Base-by-base conservation (phyloP, 92 coral and sea anemone species). In the Zoanthus gigantus region DNA sequence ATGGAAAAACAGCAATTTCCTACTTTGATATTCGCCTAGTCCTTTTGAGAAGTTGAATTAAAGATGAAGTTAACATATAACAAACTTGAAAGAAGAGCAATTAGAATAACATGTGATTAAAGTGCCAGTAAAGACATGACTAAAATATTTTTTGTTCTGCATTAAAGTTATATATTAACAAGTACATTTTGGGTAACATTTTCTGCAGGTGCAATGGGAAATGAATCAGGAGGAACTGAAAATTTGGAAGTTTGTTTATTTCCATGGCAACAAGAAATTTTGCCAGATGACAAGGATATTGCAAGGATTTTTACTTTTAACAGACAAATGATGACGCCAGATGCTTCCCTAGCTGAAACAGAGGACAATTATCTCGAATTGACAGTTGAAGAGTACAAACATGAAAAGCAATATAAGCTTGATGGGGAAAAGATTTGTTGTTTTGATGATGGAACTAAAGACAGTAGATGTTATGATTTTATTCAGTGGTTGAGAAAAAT, bases 291-390 rank as follows among this genome's bases (percentile, higher is more conserved):
- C 48, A 77, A 77, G 82, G 82, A 77, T 58, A n/a, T 77, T 1
- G 82, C 82, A 53, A 77, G 47, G 30, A 77, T 77, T 16, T 77
- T 77, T 17, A 77, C 82, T 77, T 77, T 77, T 53, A 77, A 77
- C 53, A 34, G 53, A 46, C 32, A 30, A 29, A 54, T 77, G 82
- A 12, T 32, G 14, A 54, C 67, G 14, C 2, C 11, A 31, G 6
- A 14, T 53, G 68, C 82, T 4, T 77, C 82, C 46, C 82, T 29
- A n/a, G 68, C 82, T 52, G 13, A 14, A 77, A 54, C 28, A 12
- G 82, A 77, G 37, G 82, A 54, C 4, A 31, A 30, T 52, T 56
- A 9, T 32, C 67, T 77, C 29, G 67, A 53, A 53, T 7, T 77
- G 31, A 12, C 28, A 77, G 50, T 52, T 56, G 10, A 7, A n/a